A percentile compares a stretch with the other conserved stretches of the same genome.
phyloP scores from a whole-genome alignment of 30 jellyfish, hydroid and myxozoan genomes.

The Catostylus mosaicus region DNA sequence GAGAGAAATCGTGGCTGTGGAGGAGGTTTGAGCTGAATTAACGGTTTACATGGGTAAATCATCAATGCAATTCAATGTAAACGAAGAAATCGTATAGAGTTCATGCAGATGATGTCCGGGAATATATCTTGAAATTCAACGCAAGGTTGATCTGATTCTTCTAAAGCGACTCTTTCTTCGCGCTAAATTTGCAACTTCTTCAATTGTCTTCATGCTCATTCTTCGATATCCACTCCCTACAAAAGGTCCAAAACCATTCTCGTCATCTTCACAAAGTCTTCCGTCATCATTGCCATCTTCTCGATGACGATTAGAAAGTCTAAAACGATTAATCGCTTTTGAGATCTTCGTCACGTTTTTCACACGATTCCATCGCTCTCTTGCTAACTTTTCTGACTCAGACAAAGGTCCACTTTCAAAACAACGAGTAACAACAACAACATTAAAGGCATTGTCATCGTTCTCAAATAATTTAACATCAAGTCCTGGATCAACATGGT shows the following conservation, averaged over 20 bases:
- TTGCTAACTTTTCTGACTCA: background rate
- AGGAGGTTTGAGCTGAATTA: too few relatives aligned
- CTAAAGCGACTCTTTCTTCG: slow-evolving; percentile 11
- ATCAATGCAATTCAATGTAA: too few relatives aligned
- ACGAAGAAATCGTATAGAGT: too few relatives aligned
- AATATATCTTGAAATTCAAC: too few relatives aligned
- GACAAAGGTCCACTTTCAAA: slow-evolving; percentile 44
- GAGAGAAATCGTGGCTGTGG: too few relatives aligned
- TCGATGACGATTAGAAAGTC: background rate
- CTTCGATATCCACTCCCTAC: slow-evolving; percentile 62
- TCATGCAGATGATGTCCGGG: too few relatives aligned
- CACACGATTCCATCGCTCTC: slow-evolving; percentile 32
- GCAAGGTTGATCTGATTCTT: slow-evolving; percentile 6
- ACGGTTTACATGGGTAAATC: too few relatives aligned
- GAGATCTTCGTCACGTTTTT: slow-evolving; percentile 18
- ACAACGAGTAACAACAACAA: slow-evolving; percentile 51
- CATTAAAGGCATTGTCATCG: slow-evolving; percentile 8
- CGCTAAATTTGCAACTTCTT: slow-evolving; percentile 11
- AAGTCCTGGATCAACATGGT: slow-evolving; percentile 28
- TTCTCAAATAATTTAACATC: slow-evolving; percentile 8
- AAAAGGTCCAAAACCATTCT: background rate
- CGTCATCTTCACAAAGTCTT: background rate
- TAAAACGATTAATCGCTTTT: slow-evolving; percentile 35
- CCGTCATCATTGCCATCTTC: slow-evolving; percentile 19
- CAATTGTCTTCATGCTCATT: slow-evolving; percentile 51